These are phyloP conservation scores for Meta bourneti DNA, from an alignment of 2,888 invertebrate species.

Conservation along the genomic window DNA sequence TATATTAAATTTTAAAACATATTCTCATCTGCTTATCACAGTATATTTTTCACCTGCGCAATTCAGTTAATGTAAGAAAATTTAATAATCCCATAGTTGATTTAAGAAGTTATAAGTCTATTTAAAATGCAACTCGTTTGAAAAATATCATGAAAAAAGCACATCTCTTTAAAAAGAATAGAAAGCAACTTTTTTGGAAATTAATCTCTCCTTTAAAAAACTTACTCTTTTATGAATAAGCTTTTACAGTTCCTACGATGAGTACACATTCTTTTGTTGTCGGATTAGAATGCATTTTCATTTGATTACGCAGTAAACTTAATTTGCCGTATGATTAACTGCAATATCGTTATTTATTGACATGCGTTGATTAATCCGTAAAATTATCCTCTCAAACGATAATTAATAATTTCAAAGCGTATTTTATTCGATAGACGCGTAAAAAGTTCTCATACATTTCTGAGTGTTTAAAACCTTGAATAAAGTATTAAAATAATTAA, in stretches of 20 bases:
- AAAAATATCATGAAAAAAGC: too few relatives aligned
- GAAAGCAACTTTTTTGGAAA: background rate
- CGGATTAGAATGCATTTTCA: conserved; percentile 19
- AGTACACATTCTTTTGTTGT: background rate
- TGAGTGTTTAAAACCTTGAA: background rate
- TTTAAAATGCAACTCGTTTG: too few relatives aligned
- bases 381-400: conserved; percentile 6
- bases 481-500: conserved; percentile 46
- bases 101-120: too few relatives aligned
- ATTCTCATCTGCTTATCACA: too few relatives aligned
- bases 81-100: too few relatives aligned
- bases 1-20: too few relatives aligned
- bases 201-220: background rate
- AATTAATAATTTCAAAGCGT: conserved; percentile 10
- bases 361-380: background rate
- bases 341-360: background rate
- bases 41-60: too few relatives aligned
- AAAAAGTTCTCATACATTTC: conserved; percentile 5
- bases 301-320: conserved; percentile 2
- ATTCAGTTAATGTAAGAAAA: too few relatives aligned
- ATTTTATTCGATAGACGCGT: background rate
- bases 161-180: background rate
- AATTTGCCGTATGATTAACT: background rate
- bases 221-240: background rate
- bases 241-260: background rate